Percentiles rank a stretch among this genome's conserved stretches.
Evolutionary conservation across 2,888 invertebrate genomes (phyloP).

Genomic region (Proisotoma minuta): DNA sequence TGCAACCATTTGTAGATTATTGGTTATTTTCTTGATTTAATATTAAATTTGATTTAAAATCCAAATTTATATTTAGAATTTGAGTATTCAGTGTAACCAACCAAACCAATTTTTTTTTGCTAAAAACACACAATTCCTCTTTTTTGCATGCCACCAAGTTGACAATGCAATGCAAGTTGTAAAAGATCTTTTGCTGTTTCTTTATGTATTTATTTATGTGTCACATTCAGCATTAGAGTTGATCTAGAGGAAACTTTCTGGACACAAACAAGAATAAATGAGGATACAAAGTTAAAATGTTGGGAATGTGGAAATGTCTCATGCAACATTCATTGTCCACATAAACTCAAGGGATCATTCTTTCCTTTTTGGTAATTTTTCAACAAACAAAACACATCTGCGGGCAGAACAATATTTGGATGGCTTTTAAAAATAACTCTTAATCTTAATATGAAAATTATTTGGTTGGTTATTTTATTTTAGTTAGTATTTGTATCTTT

Average conservation of each 20-base stretch:
- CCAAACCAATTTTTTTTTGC: too few species aligned
- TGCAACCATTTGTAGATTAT: too few species aligned
- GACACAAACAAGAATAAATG: slow-evolving; percentile 10
- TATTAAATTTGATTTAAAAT: too few species aligned
- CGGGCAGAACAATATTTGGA: too few species aligned
- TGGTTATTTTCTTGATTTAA: too few species aligned
- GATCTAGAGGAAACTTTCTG: neutral
- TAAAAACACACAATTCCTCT: too few species aligned
- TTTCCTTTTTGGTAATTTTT: too few species aligned
- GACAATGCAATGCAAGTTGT: neutral
- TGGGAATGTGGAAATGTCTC: neutral
- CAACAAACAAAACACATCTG: too few species aligned
- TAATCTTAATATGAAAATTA: neutral
- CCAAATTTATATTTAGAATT: too few species aligned
- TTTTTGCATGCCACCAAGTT: too few species aligned
- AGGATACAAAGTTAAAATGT: neutral
- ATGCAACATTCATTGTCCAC: slow-evolving; percentile 14
- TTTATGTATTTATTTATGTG: neutral
- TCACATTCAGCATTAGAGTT: neutral
- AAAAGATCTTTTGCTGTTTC: neutral
- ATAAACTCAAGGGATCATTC: neutral
- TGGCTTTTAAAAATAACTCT: neutral
- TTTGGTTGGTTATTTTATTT: neutral
- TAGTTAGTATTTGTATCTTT: neutral
- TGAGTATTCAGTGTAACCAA: too few species aligned